phyloP scores from a whole-genome alignment of 2,797 vertebrate species.

The Sorex maritimensis region DNA sequence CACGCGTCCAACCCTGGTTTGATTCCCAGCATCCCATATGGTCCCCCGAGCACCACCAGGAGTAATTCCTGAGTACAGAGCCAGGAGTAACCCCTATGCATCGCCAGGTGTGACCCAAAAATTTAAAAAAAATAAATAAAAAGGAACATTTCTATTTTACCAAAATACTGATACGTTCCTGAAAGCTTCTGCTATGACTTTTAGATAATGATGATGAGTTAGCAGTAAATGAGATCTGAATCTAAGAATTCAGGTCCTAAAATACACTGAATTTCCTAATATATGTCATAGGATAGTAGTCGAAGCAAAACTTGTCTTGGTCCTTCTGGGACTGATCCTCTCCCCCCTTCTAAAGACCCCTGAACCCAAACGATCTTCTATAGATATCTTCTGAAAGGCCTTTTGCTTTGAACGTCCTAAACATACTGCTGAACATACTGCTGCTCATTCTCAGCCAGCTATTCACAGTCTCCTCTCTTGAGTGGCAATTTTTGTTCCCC shows the following conservation, averaged over 20 bases:
- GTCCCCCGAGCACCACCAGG: too few species aligned
- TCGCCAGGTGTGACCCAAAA: too few species aligned
- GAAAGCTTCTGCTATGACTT: slow-evolving; percentile 45
- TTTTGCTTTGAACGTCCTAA: slow-evolving; percentile 36
- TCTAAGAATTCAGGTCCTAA: neutral
- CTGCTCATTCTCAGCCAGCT: neutral
- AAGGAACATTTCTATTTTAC: slow-evolving; percentile 54
- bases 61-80: neutral
- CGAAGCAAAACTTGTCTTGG: neutral
- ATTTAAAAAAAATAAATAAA: slow-evolving; percentile 3
- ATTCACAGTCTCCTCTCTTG: neutral
- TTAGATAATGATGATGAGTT: slow-evolving; percentile 39
- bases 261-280: slow-evolving; percentile 10
- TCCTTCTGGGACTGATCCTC: neutral
- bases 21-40: too few species aligned
- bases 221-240: neutral
- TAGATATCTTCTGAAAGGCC: neutral
- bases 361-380: slow-evolving; percentile 16
- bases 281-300: neutral
- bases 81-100: too few species aligned
- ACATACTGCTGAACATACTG: neutral
- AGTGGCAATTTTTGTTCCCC: neutral
- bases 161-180: slow-evolving; percentile 19
- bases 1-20: too few species aligned
- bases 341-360: neutral